phyloP scores from a whole-genome alignment of 2,797 vertebrate genomes.

The Lacerta bilineata region DNA sequence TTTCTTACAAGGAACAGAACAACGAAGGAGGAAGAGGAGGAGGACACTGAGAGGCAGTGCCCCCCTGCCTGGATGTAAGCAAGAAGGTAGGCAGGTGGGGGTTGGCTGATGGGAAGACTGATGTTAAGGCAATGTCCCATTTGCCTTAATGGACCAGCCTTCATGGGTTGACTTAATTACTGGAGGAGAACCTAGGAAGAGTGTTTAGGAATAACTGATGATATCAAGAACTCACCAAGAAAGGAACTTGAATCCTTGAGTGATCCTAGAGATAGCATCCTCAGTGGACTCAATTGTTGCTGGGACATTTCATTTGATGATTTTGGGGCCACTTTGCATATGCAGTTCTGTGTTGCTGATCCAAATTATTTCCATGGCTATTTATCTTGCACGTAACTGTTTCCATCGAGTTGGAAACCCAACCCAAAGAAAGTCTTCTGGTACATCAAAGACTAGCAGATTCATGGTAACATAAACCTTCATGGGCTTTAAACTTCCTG shows the following conservation, averaged over 20 bases:
- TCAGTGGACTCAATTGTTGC: slow-evolving; percentile 58
- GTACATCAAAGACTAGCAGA: not conserved
- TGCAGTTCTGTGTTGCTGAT: slow-evolving; percentile 48
- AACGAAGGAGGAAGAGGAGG: too few species aligned
- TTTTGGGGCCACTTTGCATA: slow-evolving; percentile 62
- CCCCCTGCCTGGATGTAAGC: too few species aligned
- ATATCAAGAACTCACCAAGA: slow-evolving; percentile 49
- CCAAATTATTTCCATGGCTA: slow-evolving; percentile 52
- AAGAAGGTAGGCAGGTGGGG: too few species aligned
- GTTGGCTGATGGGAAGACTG: too few species aligned
- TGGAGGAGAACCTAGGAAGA: not conserved
- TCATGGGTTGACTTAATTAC: not conserved
- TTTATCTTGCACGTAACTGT: slow-evolving; percentile 11
- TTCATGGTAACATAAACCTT: not conserved
- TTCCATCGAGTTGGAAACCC: not conserved
- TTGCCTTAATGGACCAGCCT: too few species aligned
- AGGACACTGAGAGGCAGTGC: too few species aligned
- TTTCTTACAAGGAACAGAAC: too few species aligned
- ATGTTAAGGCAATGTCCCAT: too few species aligned
- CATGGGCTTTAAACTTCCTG: not conserved
- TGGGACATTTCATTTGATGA: slow-evolving; percentile 70
- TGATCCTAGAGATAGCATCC: slow-evolving; percentile 62
- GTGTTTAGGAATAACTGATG: not conserved
- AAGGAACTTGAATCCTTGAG: slow-evolving; percentile 78
- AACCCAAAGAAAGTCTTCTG: not conserved